Conservation (phyloP, 2,797 vertebrate species). For the Poliocrania exsul region DNA sequence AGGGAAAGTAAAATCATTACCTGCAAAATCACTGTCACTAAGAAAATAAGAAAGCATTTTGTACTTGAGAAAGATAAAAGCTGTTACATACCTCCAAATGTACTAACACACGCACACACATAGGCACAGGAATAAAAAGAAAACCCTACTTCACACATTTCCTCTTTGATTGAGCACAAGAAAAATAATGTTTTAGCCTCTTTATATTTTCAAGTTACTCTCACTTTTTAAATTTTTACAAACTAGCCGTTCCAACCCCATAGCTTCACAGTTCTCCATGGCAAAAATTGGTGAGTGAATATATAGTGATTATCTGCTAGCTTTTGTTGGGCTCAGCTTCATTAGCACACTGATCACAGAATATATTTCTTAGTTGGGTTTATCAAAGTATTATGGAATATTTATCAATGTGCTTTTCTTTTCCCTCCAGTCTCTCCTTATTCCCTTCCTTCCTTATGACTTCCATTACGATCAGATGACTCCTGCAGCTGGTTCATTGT, state of each 20-base stretch:
- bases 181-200: background rate
- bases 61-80: background rate
- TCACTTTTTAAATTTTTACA: background rate
- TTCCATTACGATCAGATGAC: background rate
- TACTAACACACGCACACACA: background rate
- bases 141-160: background rate
- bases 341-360: constrained; percentile 10
- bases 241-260: background rate
- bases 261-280: background rate
- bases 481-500: background rate
- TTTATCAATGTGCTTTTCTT: background rate
- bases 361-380: constrained; percentile 18
- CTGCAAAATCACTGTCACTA: background rate
- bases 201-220: background rate
- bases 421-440: background rate
- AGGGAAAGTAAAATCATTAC: background rate
- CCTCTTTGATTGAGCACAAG: background rate
- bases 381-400: constrained; percentile 44
- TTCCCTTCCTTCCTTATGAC: background rate
- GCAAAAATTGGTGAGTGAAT: background rate
- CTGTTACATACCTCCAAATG: background rate
- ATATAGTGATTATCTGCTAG: background rate
- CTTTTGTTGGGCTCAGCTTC: background rate
- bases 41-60: background rate
- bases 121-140: background rate